Evolutionary conservation across 2,113 vertebrate species (phyloP), one percentile per base, ranked within the genome.

Genomic region (Stigmatopora nigra): DNA sequence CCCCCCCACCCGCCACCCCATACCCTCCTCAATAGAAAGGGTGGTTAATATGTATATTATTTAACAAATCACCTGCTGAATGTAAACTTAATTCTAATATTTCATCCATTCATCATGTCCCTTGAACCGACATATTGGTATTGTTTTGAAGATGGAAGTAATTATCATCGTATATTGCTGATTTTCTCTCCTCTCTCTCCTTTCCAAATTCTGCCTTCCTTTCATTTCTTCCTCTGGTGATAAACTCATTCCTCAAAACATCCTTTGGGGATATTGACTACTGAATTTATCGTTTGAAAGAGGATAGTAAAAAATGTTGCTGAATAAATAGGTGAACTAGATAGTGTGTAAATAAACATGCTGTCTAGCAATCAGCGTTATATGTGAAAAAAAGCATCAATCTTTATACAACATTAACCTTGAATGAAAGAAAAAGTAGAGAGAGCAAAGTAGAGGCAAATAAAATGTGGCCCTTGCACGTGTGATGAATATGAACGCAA

Each of bases 271-370:
- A 57, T 16, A 51, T 67, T 78, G 65, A 64, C 35, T 74, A 64
- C 70, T 78, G 75, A 83, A 70, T 64, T 77, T 14, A 3, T 13
- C 71, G 69, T 75, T 65, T 48, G 61, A 65, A 67, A 71, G 31
- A 63, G n/a, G 52, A 36, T 17, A 31, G 38, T 52, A 22, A 56
- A 56, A 25, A 16, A 52, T 4, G 20, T n/a, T 15, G 53, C 59
- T 22, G 48, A 56, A 36, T 36, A 47, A 25, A 65, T 13, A 13
- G 5, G 15, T 13, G 12, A 59, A 22, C 35, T 44, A 31, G 48
- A 61, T 57, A 19, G 45, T 51, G n/a, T 47, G 20, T 15, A 20
- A n/a, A 51, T 41, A 59, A 51, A 41, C 16, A 61, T n/a, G 44
- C 25, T 35, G 9, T 65, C 55, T 44, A 14, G 47, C 41, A 25